phyloP scores from a whole-genome alignment of 2,797 vertebrate species.

The Gymnocypris eckloni region DNA sequence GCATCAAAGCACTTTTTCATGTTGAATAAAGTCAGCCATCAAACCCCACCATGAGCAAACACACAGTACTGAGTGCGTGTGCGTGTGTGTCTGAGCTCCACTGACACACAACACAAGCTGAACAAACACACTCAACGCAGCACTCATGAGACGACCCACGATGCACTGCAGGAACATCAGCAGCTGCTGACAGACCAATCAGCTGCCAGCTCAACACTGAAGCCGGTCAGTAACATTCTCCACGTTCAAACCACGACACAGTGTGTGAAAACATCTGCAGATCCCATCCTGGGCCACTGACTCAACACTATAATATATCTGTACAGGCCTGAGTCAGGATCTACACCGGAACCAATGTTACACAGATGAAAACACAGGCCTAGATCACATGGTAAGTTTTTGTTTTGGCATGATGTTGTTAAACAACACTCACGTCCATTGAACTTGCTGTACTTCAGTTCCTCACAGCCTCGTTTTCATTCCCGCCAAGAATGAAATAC shows the following conservation, averaged over 20 bases:
- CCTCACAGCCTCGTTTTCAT: not conserved
- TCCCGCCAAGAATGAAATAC: not conserved
- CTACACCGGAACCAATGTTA: not conserved
- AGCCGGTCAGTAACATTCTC: not conserved
- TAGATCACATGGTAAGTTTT: not conserved
- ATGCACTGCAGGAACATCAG: slow-evolving; percentile 9
- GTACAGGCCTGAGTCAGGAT: too few species aligned
- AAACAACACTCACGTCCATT: not conserved
- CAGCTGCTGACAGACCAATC: not conserved
- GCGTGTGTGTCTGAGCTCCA: not conserved
- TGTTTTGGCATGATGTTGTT: not conserved
- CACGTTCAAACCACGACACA: not conserved
- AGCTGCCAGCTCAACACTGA: not conserved
- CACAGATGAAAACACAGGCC: too few species aligned
- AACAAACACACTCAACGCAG: not conserved
- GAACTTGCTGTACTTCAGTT: not conserved
- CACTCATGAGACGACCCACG: not conserved
- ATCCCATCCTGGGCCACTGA: not conserved
- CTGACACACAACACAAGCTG: not conserved
- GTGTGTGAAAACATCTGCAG: not conserved
- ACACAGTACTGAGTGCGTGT: not conserved
- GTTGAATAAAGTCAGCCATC: not conserved
- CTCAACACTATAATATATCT: too few species aligned
- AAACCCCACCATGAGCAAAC: slow-evolving; percentile 35
- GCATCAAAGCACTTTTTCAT: slow-evolving; percentile 28